These are phyloP conservation scores for Rhynchotus rufescens DNA, from an alignment of 2,797 vertebrate genomes.

Conservation along the genomic window DNA sequence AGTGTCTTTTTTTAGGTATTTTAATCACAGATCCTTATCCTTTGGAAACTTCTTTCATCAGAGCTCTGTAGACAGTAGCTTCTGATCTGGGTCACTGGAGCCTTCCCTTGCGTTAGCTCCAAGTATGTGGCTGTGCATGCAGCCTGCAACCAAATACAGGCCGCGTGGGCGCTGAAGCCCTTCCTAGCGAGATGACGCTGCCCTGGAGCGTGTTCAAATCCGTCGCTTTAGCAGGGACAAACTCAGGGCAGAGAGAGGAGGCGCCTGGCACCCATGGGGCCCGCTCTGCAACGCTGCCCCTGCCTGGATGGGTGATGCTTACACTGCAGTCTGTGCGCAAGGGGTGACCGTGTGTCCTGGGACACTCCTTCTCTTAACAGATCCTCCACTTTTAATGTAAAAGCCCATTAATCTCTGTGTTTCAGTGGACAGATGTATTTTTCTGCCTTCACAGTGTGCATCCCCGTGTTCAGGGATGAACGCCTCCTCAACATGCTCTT, in stretches of 20 bases:
- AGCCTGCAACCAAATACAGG: conserved; percentile 12
- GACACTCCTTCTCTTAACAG: not conserved
- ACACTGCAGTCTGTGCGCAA: not conserved
- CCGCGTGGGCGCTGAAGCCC: not conserved
- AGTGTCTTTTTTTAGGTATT: not conserved
- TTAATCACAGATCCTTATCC: not conserved
- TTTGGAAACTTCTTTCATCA: not conserved
- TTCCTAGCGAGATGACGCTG: not conserved
- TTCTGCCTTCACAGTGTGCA: not conserved
- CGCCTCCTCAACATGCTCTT: not conserved
- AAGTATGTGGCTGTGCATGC: not conserved
- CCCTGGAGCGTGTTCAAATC: not conserved
- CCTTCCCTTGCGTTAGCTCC: not conserved
- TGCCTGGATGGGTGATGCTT: not conserved
- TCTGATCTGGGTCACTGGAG: not conserved
- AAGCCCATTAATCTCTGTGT: conserved; percentile 10
- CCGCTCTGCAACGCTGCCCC: no score
- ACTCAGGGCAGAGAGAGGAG: no score
- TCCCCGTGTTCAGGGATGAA: not conserved
- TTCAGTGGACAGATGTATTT: not conserved
- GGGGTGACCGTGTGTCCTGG: not conserved
- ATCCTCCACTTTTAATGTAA: not conserved
- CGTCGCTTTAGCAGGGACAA: no score
- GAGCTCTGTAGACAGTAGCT: not conserved
- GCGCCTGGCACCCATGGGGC: no score